phyloP scores from a whole-genome alignment of 2,797 vertebrate genomes.

The Acanthurus leucopareius region DNA sequence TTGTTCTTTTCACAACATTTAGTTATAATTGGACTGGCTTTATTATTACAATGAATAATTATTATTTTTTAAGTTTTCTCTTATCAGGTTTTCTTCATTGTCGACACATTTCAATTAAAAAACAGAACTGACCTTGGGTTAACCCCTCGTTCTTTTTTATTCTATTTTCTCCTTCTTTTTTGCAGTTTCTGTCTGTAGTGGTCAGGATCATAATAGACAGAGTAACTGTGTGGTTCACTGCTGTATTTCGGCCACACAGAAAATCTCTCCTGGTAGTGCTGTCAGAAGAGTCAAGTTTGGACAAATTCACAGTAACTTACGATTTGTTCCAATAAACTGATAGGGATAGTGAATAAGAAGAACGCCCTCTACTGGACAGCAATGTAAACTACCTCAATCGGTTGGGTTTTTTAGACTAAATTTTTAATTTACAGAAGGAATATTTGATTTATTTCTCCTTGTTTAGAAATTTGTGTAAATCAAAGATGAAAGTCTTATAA shows the following conservation, averaged over 20 bases:
- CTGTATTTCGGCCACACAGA: not conserved
- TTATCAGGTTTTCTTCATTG: not conserved
- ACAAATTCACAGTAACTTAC: not conserved
- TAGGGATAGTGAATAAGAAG: not conserved
- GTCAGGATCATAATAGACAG: not conserved
- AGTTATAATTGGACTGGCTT: too few species aligned
- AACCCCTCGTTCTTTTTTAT: too few species aligned
- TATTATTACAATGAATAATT: too few species aligned
- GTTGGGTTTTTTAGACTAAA: not conserved
- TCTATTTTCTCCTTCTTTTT: not conserved
- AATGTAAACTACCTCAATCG: not conserved
- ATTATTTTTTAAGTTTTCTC: not conserved
- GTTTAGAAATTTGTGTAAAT: not conserved
- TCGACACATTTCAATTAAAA: slow-evolving; percentile 1
- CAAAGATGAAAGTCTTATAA: not conserved
- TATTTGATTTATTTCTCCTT: not conserved
- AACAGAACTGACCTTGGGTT: not conserved
- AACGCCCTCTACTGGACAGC: not conserved
- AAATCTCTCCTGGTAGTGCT: too few species aligned
- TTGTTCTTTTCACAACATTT: too few species aligned
- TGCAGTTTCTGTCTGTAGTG: not conserved
- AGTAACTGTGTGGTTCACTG: not conserved
- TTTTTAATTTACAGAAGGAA: too few species aligned
- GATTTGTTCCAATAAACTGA: not conserved
- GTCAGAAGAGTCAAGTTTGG: not conserved